These are phyloP conservation scores for Ceratina australensis DNA, from an alignment of 1,140 invertebrate genomes.

Conservation along the genomic window DNA sequence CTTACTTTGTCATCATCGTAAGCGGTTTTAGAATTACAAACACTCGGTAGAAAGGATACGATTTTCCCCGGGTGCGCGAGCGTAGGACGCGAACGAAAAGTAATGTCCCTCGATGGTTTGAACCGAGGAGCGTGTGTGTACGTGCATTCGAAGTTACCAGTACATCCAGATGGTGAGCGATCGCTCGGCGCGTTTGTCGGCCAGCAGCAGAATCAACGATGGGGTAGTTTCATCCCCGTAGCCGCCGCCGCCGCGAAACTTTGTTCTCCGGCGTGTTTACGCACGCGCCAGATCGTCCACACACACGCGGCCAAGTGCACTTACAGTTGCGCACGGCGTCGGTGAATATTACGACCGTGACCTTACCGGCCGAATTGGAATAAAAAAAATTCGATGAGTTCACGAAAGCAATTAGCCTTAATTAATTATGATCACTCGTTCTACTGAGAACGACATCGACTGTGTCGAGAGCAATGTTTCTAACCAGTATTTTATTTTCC, in stretches of 20 bases:
- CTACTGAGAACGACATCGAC: background rate
- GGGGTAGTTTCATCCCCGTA: slow-evolving; percentile 42
- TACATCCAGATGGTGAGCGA: slow-evolving; percentile 34
- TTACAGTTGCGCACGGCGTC: slow-evolving; percentile 16
- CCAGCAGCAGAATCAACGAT: slow-evolving; percentile 13
- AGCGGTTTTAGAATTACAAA: slow-evolving; percentile 17
- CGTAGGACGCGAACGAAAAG: slow-evolving; percentile 7
- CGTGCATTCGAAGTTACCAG: slow-evolving; percentile 29
- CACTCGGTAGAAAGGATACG: slow-evolving; percentile 7
- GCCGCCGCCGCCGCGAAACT: slow-evolving; percentile 55
- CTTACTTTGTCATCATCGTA: background rate
- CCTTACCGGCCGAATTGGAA: slow-evolving; percentile 48
- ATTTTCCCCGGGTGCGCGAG: background rate
- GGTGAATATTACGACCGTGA: slow-evolving; percentile 54
- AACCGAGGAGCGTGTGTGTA: slow-evolving; percentile 19
- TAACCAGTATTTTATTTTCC: background rate
- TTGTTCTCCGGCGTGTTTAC: slow-evolving; percentile 57
- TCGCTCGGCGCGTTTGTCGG: slow-evolving; percentile 32
- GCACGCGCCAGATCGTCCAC: slow-evolving; percentile 53
- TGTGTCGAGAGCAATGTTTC: background rate
- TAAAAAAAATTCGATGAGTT: slow-evolving; percentile 21
- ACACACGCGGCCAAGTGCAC: slow-evolving; percentile 26
- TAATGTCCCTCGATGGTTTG: slow-evolving; percentile 21
- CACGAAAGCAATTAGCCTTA: background rate
- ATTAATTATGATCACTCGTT: background rate